A percentile compares a stretch with the other conserved stretches of the same genome.
These are phyloP conservation scores for Guaruba guarouba DNA, from an alignment of 2,113 vertebrate genomes.

Conservation along the genomic window DNA sequence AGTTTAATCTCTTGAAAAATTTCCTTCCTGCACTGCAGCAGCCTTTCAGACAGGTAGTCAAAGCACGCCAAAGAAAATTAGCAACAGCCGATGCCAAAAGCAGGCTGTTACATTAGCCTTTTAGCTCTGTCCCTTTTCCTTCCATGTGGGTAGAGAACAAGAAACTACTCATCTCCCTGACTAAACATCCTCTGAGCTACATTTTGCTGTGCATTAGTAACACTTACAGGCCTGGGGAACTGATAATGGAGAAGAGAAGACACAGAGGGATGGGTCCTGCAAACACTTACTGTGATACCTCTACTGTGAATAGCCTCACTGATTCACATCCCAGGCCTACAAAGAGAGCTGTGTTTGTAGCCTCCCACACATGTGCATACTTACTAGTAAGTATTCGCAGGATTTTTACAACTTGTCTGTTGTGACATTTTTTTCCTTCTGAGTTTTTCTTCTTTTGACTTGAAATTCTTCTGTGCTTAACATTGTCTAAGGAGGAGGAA, in stretches of 20 bases:
- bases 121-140: conserved; percentile 35
- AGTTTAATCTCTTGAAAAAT: conserved; percentile 85
- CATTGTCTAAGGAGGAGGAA: neutral
- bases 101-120: conserved; percentile 64
- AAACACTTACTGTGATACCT: neutral
- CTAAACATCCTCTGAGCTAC: neutral
- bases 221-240: neutral
- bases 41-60: conserved; percentile 76
- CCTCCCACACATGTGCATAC: neutral
- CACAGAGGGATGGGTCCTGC: neutral
- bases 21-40: conserved; percentile 80
- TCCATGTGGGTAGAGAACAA: neutral
- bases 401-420: neutral
- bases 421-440: neutral
- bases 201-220: neutral
- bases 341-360: neutral
- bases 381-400: neutral
- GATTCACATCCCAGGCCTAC: neutral
- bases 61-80: conserved; percentile 77
- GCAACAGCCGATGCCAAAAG: conserved; percentile 65
- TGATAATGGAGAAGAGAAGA: neutral
- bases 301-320: neutral
- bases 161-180: neutral
- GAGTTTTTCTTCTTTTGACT: neutral
- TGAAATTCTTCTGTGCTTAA: neutral